Base-by-base conservation (phyloP, 1,140 invertebrate genomes). In the Holcopasites calliopsidis region DNA sequence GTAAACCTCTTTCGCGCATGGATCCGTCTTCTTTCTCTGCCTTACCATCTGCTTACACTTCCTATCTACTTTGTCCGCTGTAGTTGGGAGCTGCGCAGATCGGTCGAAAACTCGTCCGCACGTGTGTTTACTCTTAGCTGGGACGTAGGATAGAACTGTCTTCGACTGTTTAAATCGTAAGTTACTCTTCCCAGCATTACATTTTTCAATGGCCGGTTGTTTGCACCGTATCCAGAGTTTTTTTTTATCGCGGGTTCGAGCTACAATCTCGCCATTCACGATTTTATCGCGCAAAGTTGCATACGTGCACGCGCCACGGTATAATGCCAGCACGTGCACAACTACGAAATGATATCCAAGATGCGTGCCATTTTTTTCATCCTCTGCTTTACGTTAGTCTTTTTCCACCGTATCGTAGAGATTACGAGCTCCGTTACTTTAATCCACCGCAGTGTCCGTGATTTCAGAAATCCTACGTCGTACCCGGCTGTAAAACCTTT, bases 171-270 rank as follows among this genome's bases (percentile, higher is more conserved):
- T 28, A 23, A 23, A 23, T 26, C 54, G 4, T 54, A 1, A 52
- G 44, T 72, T 58, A 52, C 58, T 57, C 58, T 72, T 21, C 23
- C 58, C 13, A 40, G 35, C 70, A 72, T 72, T 64, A 72, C 26
- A 64, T 64, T 72, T 72, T 54, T 72, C 58, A 64, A 13, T 21
- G 5, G 33, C 11, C 35, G 35, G 33, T 72, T 40, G 35, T 64
- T 72, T n/a, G 23, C 58, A 21, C 38, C 57, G 35, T 72, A 64
- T 52, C 13, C 58, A 42, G 47, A 72, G 47, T 72, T n/a, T n/a
- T n/a, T n/a, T n/a, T n/a, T n/a, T 72, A 72, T 64, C 47, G 70
- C 18, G 6, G 35, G 35, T 18, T 4, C 35, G 31, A 40, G 58
- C 44, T 13, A 52, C 52, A 52, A 72, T 72, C 70, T 72, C 35